These are phyloP conservation scores for Misgurnus anguillicaudatus DNA, from an alignment of 2,113 vertebrate species.

Conservation along the genomic window DNA sequence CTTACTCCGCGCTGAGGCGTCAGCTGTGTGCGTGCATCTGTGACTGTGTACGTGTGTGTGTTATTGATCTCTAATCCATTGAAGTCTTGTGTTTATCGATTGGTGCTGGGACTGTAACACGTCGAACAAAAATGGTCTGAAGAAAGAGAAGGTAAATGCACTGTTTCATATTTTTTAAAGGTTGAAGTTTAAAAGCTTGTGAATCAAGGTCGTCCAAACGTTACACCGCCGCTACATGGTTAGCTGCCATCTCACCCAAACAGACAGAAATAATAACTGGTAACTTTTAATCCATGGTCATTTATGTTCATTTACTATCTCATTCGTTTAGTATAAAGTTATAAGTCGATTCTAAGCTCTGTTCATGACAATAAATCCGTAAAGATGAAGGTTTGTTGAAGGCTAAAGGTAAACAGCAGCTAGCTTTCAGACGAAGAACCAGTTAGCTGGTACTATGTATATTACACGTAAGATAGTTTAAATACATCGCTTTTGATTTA, in stretches of 20 bases:
- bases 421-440: constrained; percentile 1
- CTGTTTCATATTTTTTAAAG: rapidly evolving
- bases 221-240: constrained; percentile 25
- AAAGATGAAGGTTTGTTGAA: background rate
- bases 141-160: constrained; percentile 60
- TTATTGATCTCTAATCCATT: constrained; percentile 11
- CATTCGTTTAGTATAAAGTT: background rate
- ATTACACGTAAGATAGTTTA: background rate
- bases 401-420: constrained; percentile 12
- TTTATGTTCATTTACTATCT: background rate
- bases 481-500: background rate
- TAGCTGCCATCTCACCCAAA: background rate
- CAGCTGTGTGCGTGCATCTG: constrained; percentile 61
- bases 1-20: background rate
- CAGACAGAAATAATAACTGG: constrained; percentile 1
- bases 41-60: constrained; percentile 37
- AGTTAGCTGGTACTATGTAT: background rate
- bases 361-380: background rate
- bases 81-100: background rate
- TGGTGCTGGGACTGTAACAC: constrained; percentile 53
- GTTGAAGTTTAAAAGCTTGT: constrained; percentile 8
- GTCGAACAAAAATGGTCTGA: constrained; percentile 68
- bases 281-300: background rate
- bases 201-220: constrained; percentile 66
- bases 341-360: background rate